Evolutionary conservation across 2,113 vertebrate genomes (phyloP).

Genomic region (Erinaceus europaeus): DNA sequence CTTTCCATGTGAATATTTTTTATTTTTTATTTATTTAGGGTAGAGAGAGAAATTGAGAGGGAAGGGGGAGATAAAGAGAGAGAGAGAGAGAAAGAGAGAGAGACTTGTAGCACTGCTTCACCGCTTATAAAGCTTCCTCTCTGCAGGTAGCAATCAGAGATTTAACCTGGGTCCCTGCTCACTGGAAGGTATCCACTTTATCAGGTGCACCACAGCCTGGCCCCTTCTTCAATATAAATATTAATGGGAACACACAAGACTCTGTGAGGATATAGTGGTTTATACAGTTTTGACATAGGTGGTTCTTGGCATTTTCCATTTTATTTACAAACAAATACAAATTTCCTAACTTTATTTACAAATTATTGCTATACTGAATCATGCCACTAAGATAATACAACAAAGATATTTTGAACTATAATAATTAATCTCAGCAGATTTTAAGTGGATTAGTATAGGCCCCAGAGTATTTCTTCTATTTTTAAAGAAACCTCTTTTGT

Average conservation of each 20-base stretch:
- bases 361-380: not conserved
- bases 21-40: too few relatives aligned
- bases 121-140: too few relatives aligned
- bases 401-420: not conserved
- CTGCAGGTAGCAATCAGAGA: too few relatives aligned
- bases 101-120: too few relatives aligned
- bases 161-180: too few relatives aligned
- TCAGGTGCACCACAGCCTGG: too few relatives aligned
- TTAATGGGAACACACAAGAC: not conserved
- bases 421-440: not conserved
- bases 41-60: too few relatives aligned
- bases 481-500: not conserved
- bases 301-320: not conserved
- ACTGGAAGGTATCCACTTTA: too few relatives aligned
- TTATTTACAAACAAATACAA: conserved; percentile 5
- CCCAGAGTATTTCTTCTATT: not conserved
- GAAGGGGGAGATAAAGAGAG: too few relatives aligned
- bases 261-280: not conserved
- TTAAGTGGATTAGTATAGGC: conserved; percentile 8
- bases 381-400: not conserved
- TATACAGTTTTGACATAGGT: not conserved
- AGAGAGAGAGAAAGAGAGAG: too few relatives aligned
- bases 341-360: not conserved
- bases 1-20: not conserved
- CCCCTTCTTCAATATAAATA: not conserved